Percentiles rank a stretch among this genome's conserved stretches.
These are phyloP conservation scores for Callyntrura guangdongensis DNA, from an alignment of 2,888 invertebrate species.

Conservation along the genomic window DNA sequence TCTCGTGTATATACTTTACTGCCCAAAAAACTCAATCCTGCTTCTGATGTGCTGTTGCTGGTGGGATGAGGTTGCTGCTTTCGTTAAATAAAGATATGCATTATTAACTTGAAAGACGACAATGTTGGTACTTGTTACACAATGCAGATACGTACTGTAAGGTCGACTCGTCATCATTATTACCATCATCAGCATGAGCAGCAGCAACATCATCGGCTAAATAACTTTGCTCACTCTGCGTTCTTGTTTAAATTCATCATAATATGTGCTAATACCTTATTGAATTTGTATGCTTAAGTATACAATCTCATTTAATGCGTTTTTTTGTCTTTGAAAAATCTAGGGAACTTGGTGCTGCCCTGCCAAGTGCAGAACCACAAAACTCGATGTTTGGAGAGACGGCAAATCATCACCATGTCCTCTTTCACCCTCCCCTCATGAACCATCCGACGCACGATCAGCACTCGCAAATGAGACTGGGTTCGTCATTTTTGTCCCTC, in stretches of 20 bases:
- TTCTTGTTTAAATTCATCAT: conserved; percentile 42
- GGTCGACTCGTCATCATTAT: conserved; percentile 7
- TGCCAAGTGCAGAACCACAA: conserved; percentile 84
- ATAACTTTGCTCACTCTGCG: conserved; percentile 13
- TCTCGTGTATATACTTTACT: conserved; percentile 28
- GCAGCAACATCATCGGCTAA: not conserved
- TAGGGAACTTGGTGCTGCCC: conserved; percentile 84
- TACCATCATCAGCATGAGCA: not conserved
- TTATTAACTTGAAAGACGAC: conserved; percentile 40
- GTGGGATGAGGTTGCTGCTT: conserved; percentile 46
- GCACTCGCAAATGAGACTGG: conserved; percentile 85
- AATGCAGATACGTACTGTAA: conserved; percentile 12
- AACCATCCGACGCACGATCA: conserved; percentile 85
- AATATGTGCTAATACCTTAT: conserved; percentile 9
- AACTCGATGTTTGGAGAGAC: conserved; percentile 84
- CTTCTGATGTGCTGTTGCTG: conserved; percentile 64
- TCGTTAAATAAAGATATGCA: conserved; percentile 36
- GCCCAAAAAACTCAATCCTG: conserved; percentile 54
- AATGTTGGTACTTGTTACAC: conserved; percentile 48
- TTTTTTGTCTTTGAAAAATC: conserved; percentile 75
- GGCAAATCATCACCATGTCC: conserved; percentile 84
- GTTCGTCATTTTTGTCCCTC: conserved; percentile 75
- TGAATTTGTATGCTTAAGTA: conserved; percentile 40
- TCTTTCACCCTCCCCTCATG: conserved; percentile 85
- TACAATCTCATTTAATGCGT: conserved; percentile 19